Percentiles rank a stretch among this genome's conserved stretches.
Evolutionary conservation across 2,113 vertebrate genomes (phyloP).

Genomic region (Clarias magur): DNA sequence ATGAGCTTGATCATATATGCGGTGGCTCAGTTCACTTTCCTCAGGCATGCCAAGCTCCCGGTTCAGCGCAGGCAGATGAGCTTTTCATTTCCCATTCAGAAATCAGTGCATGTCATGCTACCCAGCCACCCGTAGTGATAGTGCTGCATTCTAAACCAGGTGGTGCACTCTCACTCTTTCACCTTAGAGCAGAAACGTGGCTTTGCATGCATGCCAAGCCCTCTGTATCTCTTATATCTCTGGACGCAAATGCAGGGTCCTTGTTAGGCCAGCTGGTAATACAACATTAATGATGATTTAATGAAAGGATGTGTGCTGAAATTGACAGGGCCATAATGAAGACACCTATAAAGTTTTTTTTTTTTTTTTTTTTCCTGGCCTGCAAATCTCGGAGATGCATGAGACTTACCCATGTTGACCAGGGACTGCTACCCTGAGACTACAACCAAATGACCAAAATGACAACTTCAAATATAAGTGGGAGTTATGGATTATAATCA

Average conservation of each 20-base stretch:
- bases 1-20: constrained; percentile 62
- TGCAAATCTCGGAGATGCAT: neutral
- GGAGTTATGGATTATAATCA: neutral
- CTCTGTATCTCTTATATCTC: constrained; percentile 2
- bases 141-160: constrained; percentile 59
- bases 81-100: constrained; percentile 65
- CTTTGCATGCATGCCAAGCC: neutral
- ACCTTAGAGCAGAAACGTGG: constrained; percentile 1
- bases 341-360: neutral
- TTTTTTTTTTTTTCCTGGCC: neutral
- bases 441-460: constrained; percentile 31
- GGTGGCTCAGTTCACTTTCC: constrained; percentile 53
- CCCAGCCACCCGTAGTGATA: constrained; percentile 54
- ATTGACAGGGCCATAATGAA: neutral
- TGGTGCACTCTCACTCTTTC: constrained; percentile 34
- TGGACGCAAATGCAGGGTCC: neutral
- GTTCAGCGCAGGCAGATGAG: constrained; percentile 57
- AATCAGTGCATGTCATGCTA: constrained; percentile 54
- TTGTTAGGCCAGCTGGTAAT: constrained; percentile 27
- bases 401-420: constrained; percentile 5
- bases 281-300: constrained; percentile 27
- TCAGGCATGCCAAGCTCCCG: constrained; percentile 44
- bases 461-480: constrained; percentile 12
- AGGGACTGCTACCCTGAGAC: neutral
- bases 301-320: constrained; percentile 12